Base-by-base conservation (phyloP, 2,888 invertebrate species). In the Stenodema calcarata region DNA sequence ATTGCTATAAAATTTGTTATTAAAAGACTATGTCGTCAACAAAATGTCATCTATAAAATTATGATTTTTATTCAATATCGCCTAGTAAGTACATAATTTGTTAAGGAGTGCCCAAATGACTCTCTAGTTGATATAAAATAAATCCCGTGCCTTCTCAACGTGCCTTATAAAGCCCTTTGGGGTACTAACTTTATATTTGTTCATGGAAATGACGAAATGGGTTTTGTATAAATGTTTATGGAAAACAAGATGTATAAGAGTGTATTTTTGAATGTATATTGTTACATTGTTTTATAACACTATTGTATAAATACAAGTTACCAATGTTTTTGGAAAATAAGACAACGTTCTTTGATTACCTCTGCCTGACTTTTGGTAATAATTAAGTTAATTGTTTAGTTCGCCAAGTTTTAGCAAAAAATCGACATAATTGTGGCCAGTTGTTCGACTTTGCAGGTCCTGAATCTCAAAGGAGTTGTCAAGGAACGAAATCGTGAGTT, bases 271-370 rank as follows among this genome's bases (percentile, higher is more conserved):
- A 35, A 35, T 83, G 84, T 84, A 82, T 69, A 70, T 84, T 73
- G 80, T 80, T 80, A 80, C 54, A 76, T 44, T 42, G 79, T 86
- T 86, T 86, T 86, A 69, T 86, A 80, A 86, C 86, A 86, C 79
- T 80, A 79, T 86, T 89, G 89, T 89, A 89, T 88, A 89, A 89
- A 89, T 89, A 89, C 87, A 89, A 89, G 89, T 89, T 89, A 89
- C 89, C 89, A 89, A 87, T 87, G 87, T 89, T 88, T 89, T 88
- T 88, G 84, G 54, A 70, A 62, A 62, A 62, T 62, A 23, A 62
- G 18, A 62, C 62, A 11, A 62, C 12, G 62, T 11, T 4, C 16
- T 23, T 62, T 62, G 9, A 7, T 23, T 23, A 3, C 23, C 62
- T 35, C 35, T 35, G 4, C 35, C 35, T 35, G 35, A 4, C 35